phyloP scores from a whole-genome alignment of 2,888 invertebrate genomes.

The Unio pictorum region DNA sequence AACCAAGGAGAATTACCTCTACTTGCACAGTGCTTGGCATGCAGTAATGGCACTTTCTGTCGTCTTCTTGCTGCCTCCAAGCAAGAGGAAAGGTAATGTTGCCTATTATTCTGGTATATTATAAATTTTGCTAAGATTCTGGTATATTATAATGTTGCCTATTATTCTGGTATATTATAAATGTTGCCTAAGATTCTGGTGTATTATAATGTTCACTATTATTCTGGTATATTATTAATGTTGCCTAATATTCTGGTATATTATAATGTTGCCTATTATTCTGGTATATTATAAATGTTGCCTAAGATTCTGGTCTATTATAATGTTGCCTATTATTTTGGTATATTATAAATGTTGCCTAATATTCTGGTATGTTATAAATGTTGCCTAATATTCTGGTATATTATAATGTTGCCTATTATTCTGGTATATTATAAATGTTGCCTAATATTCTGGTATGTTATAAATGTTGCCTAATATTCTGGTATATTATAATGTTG shows the following conservation, averaged over 20 bases:
- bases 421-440: too few species aligned
- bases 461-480: too few species aligned
- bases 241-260: background rate
- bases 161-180: too few species aligned
- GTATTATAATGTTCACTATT: background rate
- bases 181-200: too few species aligned
- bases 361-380: too few species aligned
- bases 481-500: background rate
- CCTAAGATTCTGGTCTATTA: background rate
- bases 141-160: background rate
- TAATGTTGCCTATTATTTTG: background rate
- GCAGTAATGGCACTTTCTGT: constrained; percentile 82
- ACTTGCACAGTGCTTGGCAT: constrained; percentile 88
- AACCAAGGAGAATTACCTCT: constrained; percentile 89
- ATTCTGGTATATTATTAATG: too few species aligned
- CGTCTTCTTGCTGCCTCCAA: constrained; percentile 81
- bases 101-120: too few species aligned
- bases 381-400: too few species aligned
- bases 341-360: too few species aligned
- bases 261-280: background rate
- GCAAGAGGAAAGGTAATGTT: constrained; percentile 15
- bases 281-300: too few species aligned
- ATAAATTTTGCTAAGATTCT: too few species aligned
- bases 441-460: too few species aligned
- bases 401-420: background rate